These are phyloP conservation scores for Phenganax marumi DNA, from an alignment of 92 coral and sea anemone species.

Conservation along the genomic window DNA sequence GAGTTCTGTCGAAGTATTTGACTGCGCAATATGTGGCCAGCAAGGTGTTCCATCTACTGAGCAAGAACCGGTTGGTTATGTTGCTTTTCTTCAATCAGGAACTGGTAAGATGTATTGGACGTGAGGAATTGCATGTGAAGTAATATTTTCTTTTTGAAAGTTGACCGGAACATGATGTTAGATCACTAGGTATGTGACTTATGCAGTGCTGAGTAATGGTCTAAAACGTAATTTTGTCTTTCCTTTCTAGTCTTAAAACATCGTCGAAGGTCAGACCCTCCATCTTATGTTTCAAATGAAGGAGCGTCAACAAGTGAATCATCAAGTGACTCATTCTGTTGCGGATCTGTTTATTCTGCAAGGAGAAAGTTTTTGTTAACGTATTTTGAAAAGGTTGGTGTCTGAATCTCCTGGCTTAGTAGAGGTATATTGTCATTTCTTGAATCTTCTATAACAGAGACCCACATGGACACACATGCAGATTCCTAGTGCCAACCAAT, in stretches of 20 bases:
- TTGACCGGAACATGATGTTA: not conserved
- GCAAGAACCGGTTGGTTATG: slow-evolving; percentile 81
- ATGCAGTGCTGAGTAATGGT: not conserved
- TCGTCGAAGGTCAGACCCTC: slow-evolving; percentile 18
- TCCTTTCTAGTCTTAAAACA: slow-evolving; percentile 20
- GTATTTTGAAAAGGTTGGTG: slow-evolving; percentile 29
- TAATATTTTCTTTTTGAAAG: not conserved
- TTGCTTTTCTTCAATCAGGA: slow-evolving; percentile 77
- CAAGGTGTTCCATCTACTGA: slow-evolving; percentile 77
- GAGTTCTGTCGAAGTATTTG: slow-evolving; percentile 59
- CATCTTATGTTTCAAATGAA: slow-evolving; percentile 6
- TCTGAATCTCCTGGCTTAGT: not conserved
- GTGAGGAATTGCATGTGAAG: not conserved
- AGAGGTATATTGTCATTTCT: too few species aligned
- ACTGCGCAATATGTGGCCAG: slow-evolving; percentile 94
- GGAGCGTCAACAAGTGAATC: slow-evolving; percentile 8
- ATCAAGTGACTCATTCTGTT: slow-evolving; percentile 14
- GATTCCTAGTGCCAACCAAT: not conserved
- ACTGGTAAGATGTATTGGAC: slow-evolving; percentile 64
- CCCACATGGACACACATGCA: not conserved
- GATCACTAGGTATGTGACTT: not conserved
- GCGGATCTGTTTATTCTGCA: slow-evolving; percentile 37
- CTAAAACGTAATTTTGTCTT: not conserved
- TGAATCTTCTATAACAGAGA: too few species aligned
- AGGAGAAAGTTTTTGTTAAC: slow-evolving; percentile 33